Conservation (phyloP, 2,888 invertebrate species). For the Eristalinus sepulchralis region DNA sequence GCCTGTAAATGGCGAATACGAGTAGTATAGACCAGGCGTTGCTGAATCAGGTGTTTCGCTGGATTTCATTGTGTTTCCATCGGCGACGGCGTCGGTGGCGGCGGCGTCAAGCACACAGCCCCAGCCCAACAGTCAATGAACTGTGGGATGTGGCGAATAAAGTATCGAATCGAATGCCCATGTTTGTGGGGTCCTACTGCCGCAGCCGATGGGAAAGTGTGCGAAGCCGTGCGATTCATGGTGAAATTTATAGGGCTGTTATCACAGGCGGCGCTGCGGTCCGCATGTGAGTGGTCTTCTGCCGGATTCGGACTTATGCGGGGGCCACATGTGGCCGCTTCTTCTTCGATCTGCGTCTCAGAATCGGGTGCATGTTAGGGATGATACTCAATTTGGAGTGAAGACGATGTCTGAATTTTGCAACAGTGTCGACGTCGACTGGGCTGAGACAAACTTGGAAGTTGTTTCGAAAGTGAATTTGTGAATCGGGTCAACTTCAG, state of each 20-base stretch:
- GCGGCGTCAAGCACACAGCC: slow-evolving; percentile 29
- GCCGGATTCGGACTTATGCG: slow-evolving; percentile 42
- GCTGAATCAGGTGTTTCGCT: slow-evolving; percentile 50
- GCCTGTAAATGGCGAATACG: slow-evolving; percentile 50
- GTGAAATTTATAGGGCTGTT: slow-evolving; percentile 55
- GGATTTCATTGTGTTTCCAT: background rate
- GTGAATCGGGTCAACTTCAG: slow-evolving; percentile 42
- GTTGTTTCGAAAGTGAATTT: slow-evolving; percentile 10
- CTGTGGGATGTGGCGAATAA: slow-evolving; percentile 42
- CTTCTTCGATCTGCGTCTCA: slow-evolving; percentile 12
- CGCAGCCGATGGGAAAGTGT: slow-evolving; percentile 23
- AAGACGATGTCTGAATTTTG: slow-evolving; percentile 32
- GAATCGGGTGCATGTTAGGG: slow-evolving; percentile 37
- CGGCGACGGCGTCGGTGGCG: background rate
- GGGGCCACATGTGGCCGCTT: slow-evolving; percentile 28
- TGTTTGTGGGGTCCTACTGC: slow-evolving; percentile 16
- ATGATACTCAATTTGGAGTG: slow-evolving; percentile 52
- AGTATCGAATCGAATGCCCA: slow-evolving; percentile 48
- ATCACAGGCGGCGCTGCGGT: slow-evolving; percentile 12
- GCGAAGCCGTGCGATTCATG: slow-evolving; percentile 4
- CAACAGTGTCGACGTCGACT: background rate
- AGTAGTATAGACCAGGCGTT: slow-evolving; percentile 45
- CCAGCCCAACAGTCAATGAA: slow-evolving; percentile 64
- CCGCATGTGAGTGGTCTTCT: background rate
- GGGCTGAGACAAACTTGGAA: background rate